Evolutionary conservation across 1,140 invertebrate species (phyloP), one percentile per base, ranked within the genome.

Genomic region (Fopius arisanus): DNA sequence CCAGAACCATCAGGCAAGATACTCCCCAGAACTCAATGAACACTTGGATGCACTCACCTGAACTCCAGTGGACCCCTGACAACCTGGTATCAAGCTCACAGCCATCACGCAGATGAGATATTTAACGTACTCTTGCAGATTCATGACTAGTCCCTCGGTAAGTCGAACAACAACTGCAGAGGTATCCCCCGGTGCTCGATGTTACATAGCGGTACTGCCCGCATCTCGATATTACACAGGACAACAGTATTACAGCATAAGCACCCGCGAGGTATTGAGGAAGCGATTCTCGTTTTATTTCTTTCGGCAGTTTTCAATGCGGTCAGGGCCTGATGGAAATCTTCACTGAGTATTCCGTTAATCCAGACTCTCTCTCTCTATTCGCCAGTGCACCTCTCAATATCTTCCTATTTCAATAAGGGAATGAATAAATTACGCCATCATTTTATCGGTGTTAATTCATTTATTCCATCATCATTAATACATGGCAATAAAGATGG

Each of bases 71-170:
- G 31, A 62, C 40, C 12, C 0, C 40, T 28, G 6, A 43, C 29
- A 14, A 12, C 59, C 31, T 75, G n/a, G n/a, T 66, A 67, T 54
- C 12, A 67, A 19, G 63, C 37, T 59, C 67, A 48, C 29, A 72
- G 78, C 23, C 5, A 83, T 21, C 6, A 81, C 54, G 62, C 80
- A 84, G 74, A 84, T 28, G 2, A 85, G 69, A 40, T 77, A 84
- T 28, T 81, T 83, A n/a, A 84, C 48, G 73, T 79, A 81, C 6
- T 83, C 77, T 48, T 82, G 79, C 23, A 82, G 66, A 77, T 81
- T 79, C 86, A 87, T 87, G 81, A 79, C 78, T 82, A 79, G 75
- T 78, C 73, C 78, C 73, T 79, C 73, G 72, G 73, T 78, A 73
- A 75, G 73, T 37, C 9, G 31, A 31, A 41, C 43, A 76, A 63